Percentiles rank a stretch among this genome's conserved stretches.
Conservation (phyloP, 2,797 vertebrate species). For the Balearica regulorum region DNA sequence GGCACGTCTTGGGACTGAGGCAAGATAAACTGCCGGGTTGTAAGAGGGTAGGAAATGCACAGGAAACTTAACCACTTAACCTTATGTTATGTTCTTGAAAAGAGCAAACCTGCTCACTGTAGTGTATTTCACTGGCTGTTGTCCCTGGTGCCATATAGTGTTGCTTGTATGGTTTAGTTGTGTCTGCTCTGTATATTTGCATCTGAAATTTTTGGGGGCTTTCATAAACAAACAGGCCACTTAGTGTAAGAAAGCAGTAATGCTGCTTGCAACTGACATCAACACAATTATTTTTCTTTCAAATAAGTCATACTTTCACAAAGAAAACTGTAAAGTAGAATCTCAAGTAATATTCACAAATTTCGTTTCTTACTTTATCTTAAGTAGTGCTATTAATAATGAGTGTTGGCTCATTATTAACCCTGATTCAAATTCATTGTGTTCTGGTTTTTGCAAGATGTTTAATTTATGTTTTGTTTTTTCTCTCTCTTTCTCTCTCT, state of each 20-base stretch:
- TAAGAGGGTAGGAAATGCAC: not conserved
- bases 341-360: not conserved
- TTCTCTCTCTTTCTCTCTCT: conserved; percentile 43
- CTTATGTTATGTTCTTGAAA: not conserved
- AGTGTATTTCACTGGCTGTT: not conserved
- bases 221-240: not conserved
- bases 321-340: not conserved
- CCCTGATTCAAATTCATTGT: not conserved
- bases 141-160: not conserved
- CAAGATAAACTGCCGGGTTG: not conserved
- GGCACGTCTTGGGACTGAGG: not conserved
- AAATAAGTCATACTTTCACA: not conserved
- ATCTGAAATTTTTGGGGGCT: not conserved
- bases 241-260: not conserved
- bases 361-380: not conserved
- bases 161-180: not conserved
- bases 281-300: not conserved
- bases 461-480: conserved; percentile 58
- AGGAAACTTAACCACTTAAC: not conserved
- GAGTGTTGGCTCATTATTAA: not conserved
- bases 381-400: not conserved
- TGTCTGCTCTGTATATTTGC: not conserved
- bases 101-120: not conserved
- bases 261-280: not conserved
- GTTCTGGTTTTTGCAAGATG: not conserved